Percentiles rank a stretch among this genome's conserved stretches.
Evolutionary conservation across 2,797 vertebrate species (phyloP).

Genomic region (Xenops minutus): DNA sequence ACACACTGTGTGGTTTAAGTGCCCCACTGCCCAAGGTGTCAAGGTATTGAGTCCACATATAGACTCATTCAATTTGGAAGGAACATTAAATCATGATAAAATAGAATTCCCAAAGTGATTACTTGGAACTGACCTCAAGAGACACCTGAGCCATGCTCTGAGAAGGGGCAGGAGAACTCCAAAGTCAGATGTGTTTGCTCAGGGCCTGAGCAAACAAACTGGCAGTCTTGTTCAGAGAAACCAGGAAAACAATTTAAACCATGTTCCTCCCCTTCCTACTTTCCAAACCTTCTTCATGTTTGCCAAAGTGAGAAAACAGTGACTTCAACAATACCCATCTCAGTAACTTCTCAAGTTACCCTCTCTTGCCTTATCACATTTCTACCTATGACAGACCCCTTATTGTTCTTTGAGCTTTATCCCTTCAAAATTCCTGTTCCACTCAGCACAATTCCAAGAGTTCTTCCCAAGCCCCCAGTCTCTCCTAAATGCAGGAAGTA

Average conservation of each 20-base stretch:
- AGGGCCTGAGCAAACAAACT: neutral
- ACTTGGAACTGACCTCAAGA: neutral
- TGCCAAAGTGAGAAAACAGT: neutral
- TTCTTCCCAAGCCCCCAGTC: neutral
- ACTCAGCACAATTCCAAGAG: neutral
- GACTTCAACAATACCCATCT: neutral
- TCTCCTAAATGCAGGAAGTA: neutral
- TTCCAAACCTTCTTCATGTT: neutral
- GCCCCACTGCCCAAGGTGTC: neutral
- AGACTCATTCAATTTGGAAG: neutral
- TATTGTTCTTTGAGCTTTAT: neutral
- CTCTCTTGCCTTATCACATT: neutral
- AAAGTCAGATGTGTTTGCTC: neutral
- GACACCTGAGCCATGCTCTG: neutral
- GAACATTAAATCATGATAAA: neutral
- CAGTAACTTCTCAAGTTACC: neutral
- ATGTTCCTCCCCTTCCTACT: neutral
- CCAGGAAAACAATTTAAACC: neutral
- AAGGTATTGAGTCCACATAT: neutral
- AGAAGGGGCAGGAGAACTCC: neutral
- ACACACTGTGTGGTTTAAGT: neutral
- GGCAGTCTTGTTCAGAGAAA: neutral
- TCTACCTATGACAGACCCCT: neutral
- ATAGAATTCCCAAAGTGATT: neutral
- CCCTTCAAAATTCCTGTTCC: neutral